phyloP scores from a whole-genome alignment of 2,113 vertebrate genomes.

The Microcebus jonahi region DNA sequence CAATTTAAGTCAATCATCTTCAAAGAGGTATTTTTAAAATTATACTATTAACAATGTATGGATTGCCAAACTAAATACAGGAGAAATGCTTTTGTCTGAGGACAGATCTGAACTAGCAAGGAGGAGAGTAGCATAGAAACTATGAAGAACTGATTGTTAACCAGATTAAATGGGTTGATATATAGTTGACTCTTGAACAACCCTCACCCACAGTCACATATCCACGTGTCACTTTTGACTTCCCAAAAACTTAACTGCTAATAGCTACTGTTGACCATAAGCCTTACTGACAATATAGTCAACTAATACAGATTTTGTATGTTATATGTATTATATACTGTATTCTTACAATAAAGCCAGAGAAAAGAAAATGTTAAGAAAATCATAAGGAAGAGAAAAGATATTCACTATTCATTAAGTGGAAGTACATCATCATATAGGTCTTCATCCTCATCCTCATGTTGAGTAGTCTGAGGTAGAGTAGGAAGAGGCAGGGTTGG shows the following conservation, averaged over 20 bases:
- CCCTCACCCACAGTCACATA: not conserved
- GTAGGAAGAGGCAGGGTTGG: not conserved
- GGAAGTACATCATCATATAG: not conserved
- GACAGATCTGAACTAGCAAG: constrained; percentile 28
- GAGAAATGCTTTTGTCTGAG: constrained; percentile 25
- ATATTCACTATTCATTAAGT: not conserved
- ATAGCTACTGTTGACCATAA: not conserved
- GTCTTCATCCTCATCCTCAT: not conserved
- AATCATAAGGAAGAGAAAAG: not conserved
- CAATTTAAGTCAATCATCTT: constrained; percentile 29
- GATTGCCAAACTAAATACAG: constrained; percentile 14
- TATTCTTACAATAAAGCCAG: not conserved
- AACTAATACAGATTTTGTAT: not conserved
- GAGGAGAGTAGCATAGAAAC: not conserved
- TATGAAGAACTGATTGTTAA: not conserved
- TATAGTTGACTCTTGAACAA: not conserved
- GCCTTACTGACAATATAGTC: not conserved
- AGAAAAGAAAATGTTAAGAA: not conserved
- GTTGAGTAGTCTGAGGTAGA: not conserved
- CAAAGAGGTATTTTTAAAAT: not conserved
- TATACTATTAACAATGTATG: constrained; percentile 8
- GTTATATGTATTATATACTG: no score
- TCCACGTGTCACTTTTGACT: not conserved
- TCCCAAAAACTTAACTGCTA: not conserved
- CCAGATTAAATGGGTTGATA: constrained; percentile 20